Evolutionary conservation across 2,888 invertebrate species (phyloP).

Genomic region (Tachina grossa): DNA sequence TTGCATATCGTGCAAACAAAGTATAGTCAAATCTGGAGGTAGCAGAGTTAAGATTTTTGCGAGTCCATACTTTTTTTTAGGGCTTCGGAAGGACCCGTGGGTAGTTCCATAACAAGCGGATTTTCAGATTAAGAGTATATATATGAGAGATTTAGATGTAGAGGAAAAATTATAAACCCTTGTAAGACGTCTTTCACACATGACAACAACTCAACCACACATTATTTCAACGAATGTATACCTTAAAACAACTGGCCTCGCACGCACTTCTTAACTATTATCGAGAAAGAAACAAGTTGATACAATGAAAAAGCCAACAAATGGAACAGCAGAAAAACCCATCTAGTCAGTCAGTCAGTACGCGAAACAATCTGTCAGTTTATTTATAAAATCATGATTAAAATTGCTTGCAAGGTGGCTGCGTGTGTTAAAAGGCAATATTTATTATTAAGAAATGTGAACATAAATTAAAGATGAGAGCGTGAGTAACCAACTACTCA

Average conservation of each 20-base stretch:
- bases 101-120: no score
- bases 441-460: conserved; percentile 52
- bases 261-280: conserved; percentile 46
- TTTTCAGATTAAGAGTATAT: no score
- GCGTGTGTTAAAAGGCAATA: conserved; percentile 39
- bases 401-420: conserved; percentile 38
- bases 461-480: conserved; percentile 25
- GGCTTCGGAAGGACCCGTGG: no score
- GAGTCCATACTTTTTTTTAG: no score
- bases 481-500: background rate
- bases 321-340: conserved; percentile 15
- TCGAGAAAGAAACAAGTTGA: conserved; percentile 50
- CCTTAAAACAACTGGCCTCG: conserved; percentile 5
- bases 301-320: conserved; percentile 35
- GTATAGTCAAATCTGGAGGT: no score
- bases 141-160: no score
- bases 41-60: no score
- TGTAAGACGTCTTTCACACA: no score
- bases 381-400: conserved; percentile 55
- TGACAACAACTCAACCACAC: background rate
- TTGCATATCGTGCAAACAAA: no score
- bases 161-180: no score
- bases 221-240: background rate
- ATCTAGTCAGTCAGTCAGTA: background rate
- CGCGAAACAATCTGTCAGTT: conserved; percentile 31